Conservation (phyloP, 64 coral and sea anemone genomes). For the Stichodactyla helianthus region DNA sequence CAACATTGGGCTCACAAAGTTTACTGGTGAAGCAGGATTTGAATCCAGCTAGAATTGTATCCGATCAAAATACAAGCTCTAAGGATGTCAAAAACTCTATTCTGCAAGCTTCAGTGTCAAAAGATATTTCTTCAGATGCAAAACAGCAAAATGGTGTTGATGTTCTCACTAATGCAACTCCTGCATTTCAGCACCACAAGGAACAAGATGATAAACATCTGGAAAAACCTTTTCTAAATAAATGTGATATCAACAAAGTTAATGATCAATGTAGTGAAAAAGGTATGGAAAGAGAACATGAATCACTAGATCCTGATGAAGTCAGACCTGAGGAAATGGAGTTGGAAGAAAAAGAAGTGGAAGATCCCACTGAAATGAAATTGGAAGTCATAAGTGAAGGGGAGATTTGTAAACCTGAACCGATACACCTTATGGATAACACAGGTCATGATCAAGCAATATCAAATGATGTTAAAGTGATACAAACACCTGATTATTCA, state of each 20-base stretch:
- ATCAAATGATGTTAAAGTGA: background rate
- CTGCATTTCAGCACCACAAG: background rate
- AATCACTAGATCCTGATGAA: background rate
- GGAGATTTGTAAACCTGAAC: background rate
- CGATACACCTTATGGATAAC: background rate
- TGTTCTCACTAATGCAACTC: background rate
- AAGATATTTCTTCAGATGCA: background rate
- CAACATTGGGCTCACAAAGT: background rate
- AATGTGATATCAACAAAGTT: background rate
- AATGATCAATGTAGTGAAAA: background rate
- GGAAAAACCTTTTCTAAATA: background rate
- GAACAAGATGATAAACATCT: background rate
- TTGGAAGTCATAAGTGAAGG: constrained; percentile 4
- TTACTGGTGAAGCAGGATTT: background rate
- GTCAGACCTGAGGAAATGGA: background rate
- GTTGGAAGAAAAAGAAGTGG: background rate
- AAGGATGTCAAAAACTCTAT: background rate
- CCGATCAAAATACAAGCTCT: background rate
- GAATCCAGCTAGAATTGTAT: background rate
- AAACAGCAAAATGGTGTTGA: background rate
- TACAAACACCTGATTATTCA: background rate
- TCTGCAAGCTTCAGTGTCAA: background rate
- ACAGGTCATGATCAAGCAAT: background rate
- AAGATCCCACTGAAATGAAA: background rate
- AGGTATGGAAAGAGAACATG: background rate